These are phyloP conservation scores for Dicaeum eximium DNA, from an alignment of 2,113 vertebrate genomes.

Conservation along the genomic window DNA sequence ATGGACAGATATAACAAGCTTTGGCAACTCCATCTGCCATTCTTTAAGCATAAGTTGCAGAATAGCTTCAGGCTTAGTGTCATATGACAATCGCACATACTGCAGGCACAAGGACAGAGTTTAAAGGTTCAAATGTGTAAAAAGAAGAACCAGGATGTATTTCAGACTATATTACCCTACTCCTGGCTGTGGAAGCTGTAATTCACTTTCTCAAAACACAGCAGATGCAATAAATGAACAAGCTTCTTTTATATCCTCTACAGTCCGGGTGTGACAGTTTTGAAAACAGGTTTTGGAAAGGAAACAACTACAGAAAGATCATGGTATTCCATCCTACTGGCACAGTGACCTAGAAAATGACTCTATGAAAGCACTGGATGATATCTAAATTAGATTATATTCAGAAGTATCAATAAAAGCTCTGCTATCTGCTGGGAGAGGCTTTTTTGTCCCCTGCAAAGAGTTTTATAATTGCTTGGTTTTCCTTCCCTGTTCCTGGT, in stretches of 20 bases:
- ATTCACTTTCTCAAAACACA: neutral
- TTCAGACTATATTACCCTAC: neutral
- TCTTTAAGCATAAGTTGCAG: slow-evolving; percentile 95
- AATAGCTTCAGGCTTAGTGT: slow-evolving; percentile 91
- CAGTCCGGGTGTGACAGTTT: neutral
- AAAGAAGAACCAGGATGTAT: neutral
- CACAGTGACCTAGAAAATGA: neutral
- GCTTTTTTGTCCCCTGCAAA: neutral
- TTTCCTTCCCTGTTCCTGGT: neutral
- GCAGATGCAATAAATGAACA: neutral
- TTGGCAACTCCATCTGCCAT: slow-evolving; percentile 99
- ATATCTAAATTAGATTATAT: neutral
- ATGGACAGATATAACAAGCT: slow-evolving; percentile 97
- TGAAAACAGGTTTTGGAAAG: neutral
- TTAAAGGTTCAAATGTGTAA: neutral
- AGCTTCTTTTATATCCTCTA: neutral
- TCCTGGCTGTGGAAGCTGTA: neutral
- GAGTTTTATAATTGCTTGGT: neutral
- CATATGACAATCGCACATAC: slow-evolving; percentile 92
- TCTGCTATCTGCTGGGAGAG: neutral
- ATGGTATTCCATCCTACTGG: neutral
- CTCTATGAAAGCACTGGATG: neutral
- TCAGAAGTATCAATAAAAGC: neutral
- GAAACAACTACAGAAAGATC: neutral
- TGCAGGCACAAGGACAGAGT: slow-evolving; percentile 55